A percentile compares a stretch with the other conserved stretches of the same genome.
phyloP scores from a whole-genome alignment of 2,113 vertebrate genomes.

The Hippopotamus amphibius region DNA sequence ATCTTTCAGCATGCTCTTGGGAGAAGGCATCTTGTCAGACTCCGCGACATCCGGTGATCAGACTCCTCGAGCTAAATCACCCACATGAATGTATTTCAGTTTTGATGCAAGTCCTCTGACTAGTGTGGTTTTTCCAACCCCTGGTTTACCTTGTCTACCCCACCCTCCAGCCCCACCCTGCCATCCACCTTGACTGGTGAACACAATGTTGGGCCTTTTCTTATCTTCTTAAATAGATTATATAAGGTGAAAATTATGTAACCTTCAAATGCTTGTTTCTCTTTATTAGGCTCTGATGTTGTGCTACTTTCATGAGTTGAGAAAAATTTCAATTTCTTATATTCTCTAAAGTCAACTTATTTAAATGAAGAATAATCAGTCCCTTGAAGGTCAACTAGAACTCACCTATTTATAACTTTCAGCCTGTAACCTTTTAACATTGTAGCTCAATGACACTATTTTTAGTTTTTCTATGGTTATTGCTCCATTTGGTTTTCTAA shows the following conservation, averaged over 20 bases:
- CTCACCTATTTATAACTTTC: constrained; percentile 6
- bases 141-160: constrained; percentile 89
- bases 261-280: not conserved
- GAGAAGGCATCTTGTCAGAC: constrained; percentile 90
- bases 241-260: constrained; percentile 15
- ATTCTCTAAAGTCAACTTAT: not conserved
- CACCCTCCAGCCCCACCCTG: not conserved
- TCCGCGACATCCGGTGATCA: constrained; percentile 72
- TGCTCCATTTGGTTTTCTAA: not conserved
- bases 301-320: constrained; percentile 4
- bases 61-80: constrained; percentile 85
- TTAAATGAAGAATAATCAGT: not conserved
- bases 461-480: not conserved
- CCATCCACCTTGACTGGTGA: not conserved
- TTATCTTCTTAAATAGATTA: not conserved
- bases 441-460: not conserved
- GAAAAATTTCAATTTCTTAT: not conserved
- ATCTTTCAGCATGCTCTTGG: constrained; percentile 91
- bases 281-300: not conserved
- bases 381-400: not conserved
- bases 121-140: constrained; percentile 93
- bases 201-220: not conserved
- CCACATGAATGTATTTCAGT: constrained; percentile 91
- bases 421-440: constrained; percentile 13
- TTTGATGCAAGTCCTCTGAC: constrained; percentile 89